Conservation (phyloP, 1,140 invertebrate species). For the Lamellibrachia luymesi region DNA sequence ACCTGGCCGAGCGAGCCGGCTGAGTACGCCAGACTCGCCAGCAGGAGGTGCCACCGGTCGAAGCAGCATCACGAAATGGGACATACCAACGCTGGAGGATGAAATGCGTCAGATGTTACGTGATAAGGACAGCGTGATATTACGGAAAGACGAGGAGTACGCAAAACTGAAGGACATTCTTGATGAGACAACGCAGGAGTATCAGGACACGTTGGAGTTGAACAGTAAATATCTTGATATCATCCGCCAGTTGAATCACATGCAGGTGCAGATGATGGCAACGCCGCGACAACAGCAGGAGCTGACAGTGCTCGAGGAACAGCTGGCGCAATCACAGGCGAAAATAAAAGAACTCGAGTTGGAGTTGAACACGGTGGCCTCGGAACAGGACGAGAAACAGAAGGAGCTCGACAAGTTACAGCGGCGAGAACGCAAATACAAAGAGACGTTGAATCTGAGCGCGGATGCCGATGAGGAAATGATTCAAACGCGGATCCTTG, state of each 20-base stretch:
- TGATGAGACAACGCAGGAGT: conserved; percentile 10
- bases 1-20: neutral
- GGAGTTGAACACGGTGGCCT: neutral
- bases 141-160: conserved; percentile 14
- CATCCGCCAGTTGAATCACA: conserved; percentile 20
- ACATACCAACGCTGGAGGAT: neutral
- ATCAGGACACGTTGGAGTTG: conserved; percentile 10
- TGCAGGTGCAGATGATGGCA: conserved; percentile 15
- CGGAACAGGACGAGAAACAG: conserved; percentile 1
- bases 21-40: neutral
- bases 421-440: conserved; percentile 15
- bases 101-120: conserved; percentile 6
- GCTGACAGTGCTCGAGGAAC: neutral
- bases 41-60: neutral
- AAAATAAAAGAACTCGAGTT: conserved; percentile 16
- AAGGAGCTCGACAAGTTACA: conserved; percentile 15
- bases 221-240: conserved; percentile 20
- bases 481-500: conserved; percentile 1
- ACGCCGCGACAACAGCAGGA: neutral
- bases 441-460: conserved; percentile 9
- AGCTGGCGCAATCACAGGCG: conserved; percentile 13
- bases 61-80: neutral
- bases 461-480: neutral
- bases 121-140: conserved; percentile 16
- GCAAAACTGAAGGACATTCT: conserved; percentile 15